These are phyloP conservation scores for Trichonephila clavipes DNA, from an alignment of 1,140 invertebrate species.

Conservation along the genomic window DNA sequence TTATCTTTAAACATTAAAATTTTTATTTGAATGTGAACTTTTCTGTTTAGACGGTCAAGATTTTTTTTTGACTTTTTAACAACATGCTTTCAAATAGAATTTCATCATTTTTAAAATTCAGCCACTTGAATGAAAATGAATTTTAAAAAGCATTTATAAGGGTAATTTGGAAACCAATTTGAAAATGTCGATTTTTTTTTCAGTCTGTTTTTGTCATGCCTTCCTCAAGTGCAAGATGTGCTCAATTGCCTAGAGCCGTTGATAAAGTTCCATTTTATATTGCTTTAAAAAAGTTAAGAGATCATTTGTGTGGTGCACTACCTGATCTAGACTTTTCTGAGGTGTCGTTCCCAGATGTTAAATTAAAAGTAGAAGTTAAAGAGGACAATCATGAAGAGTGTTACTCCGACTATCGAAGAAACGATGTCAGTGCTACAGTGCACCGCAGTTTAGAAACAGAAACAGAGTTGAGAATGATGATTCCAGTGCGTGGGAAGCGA, in stretches of 20 bases:
- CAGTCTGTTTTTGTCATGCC: conserved; percentile 99
- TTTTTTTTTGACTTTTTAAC: too few relatives aligned
- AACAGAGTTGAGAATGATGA: conserved; percentile 69
- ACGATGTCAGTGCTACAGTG: conserved; percentile 73
- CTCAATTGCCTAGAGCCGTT: conserved; percentile 94
- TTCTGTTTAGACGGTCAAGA: too few relatives aligned
- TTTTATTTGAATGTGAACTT: too few relatives aligned
- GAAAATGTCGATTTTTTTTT: conserved; percentile 78
- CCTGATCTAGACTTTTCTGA: conserved; percentile 93
- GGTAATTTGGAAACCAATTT: not conserved
- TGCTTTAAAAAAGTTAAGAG: conserved; percentile 95
- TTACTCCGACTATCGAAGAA: conserved; percentile 62
- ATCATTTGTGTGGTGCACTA: conserved; percentile 95
- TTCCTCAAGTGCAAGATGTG: conserved; percentile 96
- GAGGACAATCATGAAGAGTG: conserved; percentile 73
- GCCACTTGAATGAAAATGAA: too few relatives aligned
- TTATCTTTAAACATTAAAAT: too few relatives aligned
- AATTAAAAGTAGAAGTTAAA: conserved; percentile 75
- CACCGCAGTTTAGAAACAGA: conserved; percentile 71
- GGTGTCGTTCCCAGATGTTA: conserved; percentile 88
- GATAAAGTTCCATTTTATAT: conserved; percentile 99
- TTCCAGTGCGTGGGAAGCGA: conserved; percentile 70
- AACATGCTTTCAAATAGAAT: too few relatives aligned
- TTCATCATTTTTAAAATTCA: too few relatives aligned
- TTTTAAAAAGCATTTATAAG: too few relatives aligned